Base-by-base conservation (phyloP, 2,797 vertebrate species). In the Gadopsis bispinosus region DNA sequence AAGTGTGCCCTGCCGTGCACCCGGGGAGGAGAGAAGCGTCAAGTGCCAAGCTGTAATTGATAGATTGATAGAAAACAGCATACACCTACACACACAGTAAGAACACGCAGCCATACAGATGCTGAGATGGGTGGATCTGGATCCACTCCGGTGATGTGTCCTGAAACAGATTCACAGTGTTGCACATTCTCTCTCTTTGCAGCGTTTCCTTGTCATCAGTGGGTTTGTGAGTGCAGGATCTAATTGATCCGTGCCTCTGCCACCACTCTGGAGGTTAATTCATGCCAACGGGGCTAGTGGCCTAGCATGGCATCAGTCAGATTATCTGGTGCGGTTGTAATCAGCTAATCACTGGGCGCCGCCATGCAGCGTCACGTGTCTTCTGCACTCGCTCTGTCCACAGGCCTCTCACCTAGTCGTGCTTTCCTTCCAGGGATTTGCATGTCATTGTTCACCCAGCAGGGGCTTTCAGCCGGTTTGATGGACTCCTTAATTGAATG, bases 251-350 rank as follows among this genome's bases (percentile, higher is more conserved):
- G 7, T 39, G 59, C 33, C 63, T 70, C 67, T 80, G 69, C 78
- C 73, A 81, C 68, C 80, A 69, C 84, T 84, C 77, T 89, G 72
- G 79, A 87, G 87, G 84, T 87, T 89, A 85, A 78, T 75, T 85
- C 39, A 81, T 75, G 85, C 83, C 83, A 81, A 73, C 75, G 87
- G 88, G 81, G 75, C 48, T 47, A 66, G 80, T 84, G 85, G 73
- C 83, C 79, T 77, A 47, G 70, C 81, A 78, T 88, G 76, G 80
- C 83, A 88, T 86, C 80, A 68, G 69, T 86, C 79, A 83, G 43
- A 90, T 88, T 87, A 91, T 86, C 87, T 69, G 80, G 43, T 85
- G 81, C 67, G 61, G 75, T 80, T 86, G 75, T 84, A 88, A 88
- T 91, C 82, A 90, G 88, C 86, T 84, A 84, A 88, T 89, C 68